Percentiles rank a stretch among this genome's conserved stretches.
Conservation (phyloP, 2,113 vertebrate genomes). For the Xerus inauris region DNA sequence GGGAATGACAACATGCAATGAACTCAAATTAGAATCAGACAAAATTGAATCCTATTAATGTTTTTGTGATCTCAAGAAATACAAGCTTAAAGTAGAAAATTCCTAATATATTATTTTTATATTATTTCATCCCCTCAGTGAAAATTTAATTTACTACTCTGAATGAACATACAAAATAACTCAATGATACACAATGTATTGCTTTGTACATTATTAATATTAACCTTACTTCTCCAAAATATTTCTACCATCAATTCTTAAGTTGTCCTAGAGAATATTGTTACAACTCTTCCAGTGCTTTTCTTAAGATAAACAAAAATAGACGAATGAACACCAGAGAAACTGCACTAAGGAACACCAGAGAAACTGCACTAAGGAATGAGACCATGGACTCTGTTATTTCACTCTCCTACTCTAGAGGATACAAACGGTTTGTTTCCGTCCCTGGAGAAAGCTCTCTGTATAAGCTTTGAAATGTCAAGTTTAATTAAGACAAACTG, state of each 20-base stretch:
- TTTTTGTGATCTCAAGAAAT: constrained; percentile 26
- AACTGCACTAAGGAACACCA: background rate
- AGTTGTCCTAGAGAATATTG: constrained; percentile 74
- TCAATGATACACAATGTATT: constrained; percentile 70
- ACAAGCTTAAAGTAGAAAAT: constrained; percentile 26
- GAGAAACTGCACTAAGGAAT: constrained; percentile 51
- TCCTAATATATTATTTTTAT: constrained; percentile 60
- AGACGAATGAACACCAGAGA: constrained; percentile 44
- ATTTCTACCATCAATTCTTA: constrained; percentile 73
- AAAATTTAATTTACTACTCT: constrained; percentile 70
- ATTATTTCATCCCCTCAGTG: constrained; percentile 65
- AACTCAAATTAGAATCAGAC: background rate
- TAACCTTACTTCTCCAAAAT: constrained; percentile 79
- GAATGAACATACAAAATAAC: constrained; percentile 67
- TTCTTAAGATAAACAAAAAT: constrained; percentile 45
- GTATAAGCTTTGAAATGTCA: constrained; percentile 84
- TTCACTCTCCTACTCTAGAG: constrained; percentile 80
- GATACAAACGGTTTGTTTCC: constrained; percentile 81
- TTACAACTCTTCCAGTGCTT: constrained; percentile 51
- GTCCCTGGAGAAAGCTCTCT: constrained; percentile 80
- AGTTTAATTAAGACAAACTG: constrained; percentile 88
- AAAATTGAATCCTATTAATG: constrained; percentile 15
- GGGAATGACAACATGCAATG: background rate
- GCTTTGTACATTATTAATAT: constrained; percentile 60
- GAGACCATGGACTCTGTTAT: constrained; percentile 75